These are phyloP conservation scores for Chaetorhynchus papuensis DNA, from an alignment of 2,113 vertebrate genomes.

Conservation along the genomic window DNA sequence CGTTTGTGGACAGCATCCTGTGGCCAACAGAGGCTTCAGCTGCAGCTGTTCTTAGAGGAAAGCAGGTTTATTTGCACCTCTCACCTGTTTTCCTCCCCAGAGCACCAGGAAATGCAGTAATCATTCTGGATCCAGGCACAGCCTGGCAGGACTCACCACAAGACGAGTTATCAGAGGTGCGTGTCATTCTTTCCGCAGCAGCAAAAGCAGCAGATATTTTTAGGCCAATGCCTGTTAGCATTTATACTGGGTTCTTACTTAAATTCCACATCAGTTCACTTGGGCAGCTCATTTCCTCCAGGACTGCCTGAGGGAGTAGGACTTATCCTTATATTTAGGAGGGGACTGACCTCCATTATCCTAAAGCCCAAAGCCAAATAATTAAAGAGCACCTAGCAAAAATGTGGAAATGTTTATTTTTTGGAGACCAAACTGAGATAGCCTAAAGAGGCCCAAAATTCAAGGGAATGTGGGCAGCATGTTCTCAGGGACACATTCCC, in stretches of 20 bases:
- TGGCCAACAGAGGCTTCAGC: neutral
- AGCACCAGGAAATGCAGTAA: neutral
- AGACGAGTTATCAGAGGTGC: neutral
- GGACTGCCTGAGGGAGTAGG: neutral
- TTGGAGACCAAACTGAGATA: neutral
- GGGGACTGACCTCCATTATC: neutral
- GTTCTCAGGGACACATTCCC: neutral
- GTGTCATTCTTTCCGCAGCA: neutral
- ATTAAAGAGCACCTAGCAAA: neutral
- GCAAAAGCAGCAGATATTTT: neutral
- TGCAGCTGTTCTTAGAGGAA: neutral
- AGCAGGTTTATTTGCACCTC: neutral
- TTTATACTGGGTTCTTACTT: neutral
- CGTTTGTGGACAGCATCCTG: accelerated
- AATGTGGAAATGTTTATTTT: neutral
- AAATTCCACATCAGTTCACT: neutral
- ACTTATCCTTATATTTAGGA: neutral
- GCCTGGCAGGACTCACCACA: neutral
- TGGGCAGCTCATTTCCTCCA: neutral
- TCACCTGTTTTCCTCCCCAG: neutral
- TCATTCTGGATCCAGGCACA: neutral
- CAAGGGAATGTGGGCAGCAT: neutral
- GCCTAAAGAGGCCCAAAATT: neutral
- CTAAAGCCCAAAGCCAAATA: neutral
- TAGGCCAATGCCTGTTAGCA: neutral